phyloP scores from a whole-genome alignment of 2,797 vertebrate species.

The Nyctibius grandis region DNA sequence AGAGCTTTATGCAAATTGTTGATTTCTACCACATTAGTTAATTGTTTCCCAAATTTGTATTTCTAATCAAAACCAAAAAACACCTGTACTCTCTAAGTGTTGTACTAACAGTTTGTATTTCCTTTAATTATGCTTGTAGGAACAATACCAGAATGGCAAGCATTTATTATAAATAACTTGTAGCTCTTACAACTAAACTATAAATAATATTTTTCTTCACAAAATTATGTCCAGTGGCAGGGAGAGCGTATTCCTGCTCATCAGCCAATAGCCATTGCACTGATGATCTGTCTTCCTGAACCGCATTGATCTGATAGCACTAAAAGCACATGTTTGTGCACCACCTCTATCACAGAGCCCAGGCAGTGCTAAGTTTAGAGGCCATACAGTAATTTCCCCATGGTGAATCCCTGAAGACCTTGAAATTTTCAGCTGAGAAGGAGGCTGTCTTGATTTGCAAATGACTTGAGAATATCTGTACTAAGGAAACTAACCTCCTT shows the following conservation, averaged over 20 bases:
- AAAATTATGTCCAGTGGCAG: not conserved
- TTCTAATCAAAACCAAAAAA: conserved; percentile 36
- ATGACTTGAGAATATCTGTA: not conserved
- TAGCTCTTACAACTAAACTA: not conserved
- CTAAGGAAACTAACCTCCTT: not conserved
- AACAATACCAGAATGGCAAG: not conserved
- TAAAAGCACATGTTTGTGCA: not conserved
- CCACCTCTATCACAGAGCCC: not conserved
- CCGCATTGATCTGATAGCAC: not conserved
- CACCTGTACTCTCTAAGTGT: conserved; percentile 11
- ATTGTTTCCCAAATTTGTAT: conserved; percentile 58
- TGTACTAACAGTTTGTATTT: conserved; percentile 22
- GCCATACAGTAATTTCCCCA: not conserved
- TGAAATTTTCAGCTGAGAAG: not conserved
- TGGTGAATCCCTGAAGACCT: not conserved
- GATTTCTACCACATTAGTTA: conserved; percentile 53
- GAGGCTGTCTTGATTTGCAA: not conserved
- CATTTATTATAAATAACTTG: not conserved
- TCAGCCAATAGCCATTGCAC: not conserved
- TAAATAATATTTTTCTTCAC: not conserved
- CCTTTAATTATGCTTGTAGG: not conserved
- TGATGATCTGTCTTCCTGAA: not conserved
- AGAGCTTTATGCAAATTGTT: conserved; percentile 26
- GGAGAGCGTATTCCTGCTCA: not conserved
- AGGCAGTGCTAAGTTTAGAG: not conserved